Evolutionary conservation across 2,113 vertebrate genomes (phyloP), one percentile per base, ranked within the genome.

Genomic region (Triplophysa siluroides): DNA sequence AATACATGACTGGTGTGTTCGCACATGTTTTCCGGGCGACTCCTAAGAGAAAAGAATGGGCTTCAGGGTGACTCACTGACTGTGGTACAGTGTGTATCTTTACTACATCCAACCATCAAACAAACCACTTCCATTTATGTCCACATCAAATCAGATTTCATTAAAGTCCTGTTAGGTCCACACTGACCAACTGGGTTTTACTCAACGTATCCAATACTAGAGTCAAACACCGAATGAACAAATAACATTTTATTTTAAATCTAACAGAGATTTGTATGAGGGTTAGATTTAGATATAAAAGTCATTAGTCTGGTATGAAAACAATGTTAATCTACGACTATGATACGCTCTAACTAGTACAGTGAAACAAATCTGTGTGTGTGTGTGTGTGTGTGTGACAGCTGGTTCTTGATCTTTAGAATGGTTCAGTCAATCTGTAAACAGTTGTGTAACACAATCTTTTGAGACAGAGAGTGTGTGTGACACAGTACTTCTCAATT

Each of bases 371-470:
- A 52, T 52, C 13, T 52, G 19, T 8, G 19, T n/a, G 19, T 10
- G 50, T 54, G 50, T 54, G 43, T 29, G 19, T 8, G 19, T n/a
- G 19, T 9, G 50, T 54, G 50, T 19, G 43, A 76, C 74, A 76
- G 43, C 74, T 63, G 74, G 21, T 52, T 76, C 21, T 62, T 26
- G 11, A 76, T 76, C 38, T 62, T 26, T 6, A 76, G 61, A 43
- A 26, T 50, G 12, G 11, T 38, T 74, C 21, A 41, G 56, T 61
- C 26, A 16, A 5, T 9, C 41, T 62, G 47, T 16, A 52, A 16
- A 58, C 19, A 6, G 14, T n/a, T 58, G 41, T 47, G 72, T 63
- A 63, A 75, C 58, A 75, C 58, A 29, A 75, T 75, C 72, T 75
- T 47, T 23, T 50, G 24, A 33, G 2, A 58, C 21, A 60, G 72